Conservation (phyloP, 2,888 invertebrate species). For the Cheilosia grossa region DNA sequence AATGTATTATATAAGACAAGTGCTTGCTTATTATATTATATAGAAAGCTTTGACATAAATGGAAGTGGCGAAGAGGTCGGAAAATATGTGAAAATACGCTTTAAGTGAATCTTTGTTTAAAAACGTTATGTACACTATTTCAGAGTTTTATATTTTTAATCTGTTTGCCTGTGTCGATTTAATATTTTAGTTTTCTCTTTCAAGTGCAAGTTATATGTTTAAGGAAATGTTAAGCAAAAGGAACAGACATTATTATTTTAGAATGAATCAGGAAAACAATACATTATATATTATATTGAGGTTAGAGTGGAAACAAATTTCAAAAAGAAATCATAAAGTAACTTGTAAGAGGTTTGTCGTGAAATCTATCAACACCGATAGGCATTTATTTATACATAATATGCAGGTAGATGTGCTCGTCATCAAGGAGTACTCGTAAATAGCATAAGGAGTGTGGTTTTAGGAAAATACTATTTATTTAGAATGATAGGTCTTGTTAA, state of each 20-base stretch:
- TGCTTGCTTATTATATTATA: slow-evolving; percentile 64
- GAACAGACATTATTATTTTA: background rate
- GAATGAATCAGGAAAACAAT: background rate
- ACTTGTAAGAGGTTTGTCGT: background rate
- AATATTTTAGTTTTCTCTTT: background rate
- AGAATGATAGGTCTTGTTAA: background rate
- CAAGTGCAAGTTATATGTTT: background rate
- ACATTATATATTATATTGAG: background rate
- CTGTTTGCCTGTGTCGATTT: slow-evolving; percentile 23
- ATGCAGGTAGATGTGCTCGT: background rate
- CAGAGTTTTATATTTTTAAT: slow-evolving; percentile 26
- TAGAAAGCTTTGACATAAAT: slow-evolving; percentile 35
- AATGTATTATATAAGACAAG: slow-evolving; percentile 63
- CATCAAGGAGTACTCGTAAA: background rate
- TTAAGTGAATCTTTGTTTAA: slow-evolving; percentile 60
- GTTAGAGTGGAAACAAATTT: background rate
- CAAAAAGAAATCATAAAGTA: background rate
- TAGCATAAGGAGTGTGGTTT: slow-evolving; percentile 2
- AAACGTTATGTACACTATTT: slow-evolving; percentile 56
- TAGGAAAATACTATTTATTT: background rate
- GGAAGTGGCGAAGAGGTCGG: slow-evolving; percentile 19
- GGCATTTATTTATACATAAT: background rate
- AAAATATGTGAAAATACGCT: slow-evolving; percentile 67
- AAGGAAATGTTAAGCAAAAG: background rate
- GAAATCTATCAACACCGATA: background rate